These are phyloP conservation scores for Saccostrea echinata DNA, from an alignment of 1,140 invertebrate species.

Conservation along the genomic window DNA sequence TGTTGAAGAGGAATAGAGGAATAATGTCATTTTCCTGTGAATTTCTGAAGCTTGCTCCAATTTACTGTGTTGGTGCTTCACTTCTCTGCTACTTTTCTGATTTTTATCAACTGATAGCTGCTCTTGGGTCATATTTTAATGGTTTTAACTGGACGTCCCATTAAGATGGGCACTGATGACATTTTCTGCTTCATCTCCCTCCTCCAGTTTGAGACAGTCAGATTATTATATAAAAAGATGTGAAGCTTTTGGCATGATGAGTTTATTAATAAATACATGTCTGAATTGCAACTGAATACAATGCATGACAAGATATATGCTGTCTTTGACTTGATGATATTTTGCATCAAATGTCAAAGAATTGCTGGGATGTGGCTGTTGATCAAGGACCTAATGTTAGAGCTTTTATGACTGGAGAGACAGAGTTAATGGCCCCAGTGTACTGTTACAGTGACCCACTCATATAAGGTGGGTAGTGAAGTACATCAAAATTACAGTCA, in stretches of 20 bases:
- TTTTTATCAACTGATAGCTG: background rate
- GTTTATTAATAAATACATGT: background rate
- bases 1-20: background rate
- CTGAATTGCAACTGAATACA: background rate
- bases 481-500: background rate
- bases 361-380: background rate
- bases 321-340: background rate
- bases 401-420: background rate
- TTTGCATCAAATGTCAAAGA: constrained; percentile 1
- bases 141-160: background rate
- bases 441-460: constrained; percentile 2
- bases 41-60: background rate
- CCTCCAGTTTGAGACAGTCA: background rate
- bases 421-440: background rate
- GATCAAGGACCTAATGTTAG: background rate
- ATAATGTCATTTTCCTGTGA: background rate
- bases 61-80: background rate
- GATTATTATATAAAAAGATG: background rate
- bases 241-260: background rate
- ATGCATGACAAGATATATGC: background rate
- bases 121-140: background rate
- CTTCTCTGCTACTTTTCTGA: background rate
- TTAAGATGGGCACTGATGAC: background rate
- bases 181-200: constrained; percentile 15
- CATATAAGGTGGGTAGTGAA: background rate